Conservation (phyloP, 2,797 vertebrate species). For the Eospalax fontanierii region DNA sequence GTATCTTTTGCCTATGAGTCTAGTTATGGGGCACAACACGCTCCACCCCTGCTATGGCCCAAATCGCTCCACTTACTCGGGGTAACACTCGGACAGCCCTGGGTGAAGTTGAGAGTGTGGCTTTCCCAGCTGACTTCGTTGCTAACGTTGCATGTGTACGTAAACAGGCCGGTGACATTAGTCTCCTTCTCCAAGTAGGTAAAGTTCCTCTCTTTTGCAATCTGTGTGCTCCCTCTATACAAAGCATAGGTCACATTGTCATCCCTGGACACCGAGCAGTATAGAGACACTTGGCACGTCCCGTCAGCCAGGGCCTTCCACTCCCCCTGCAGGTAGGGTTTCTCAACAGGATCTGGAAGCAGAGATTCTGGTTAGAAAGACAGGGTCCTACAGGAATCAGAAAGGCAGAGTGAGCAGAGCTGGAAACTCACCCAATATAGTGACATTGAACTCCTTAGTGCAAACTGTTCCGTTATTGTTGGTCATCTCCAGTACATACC, state of each 20-base stretch:
- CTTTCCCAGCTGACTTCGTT: conserved; percentile 58
- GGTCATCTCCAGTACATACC: neutral
- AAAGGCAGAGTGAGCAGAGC: neutral
- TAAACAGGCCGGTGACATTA: accelerated
- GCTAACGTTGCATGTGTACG: conserved; percentile 69
- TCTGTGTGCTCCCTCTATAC: conserved; percentile 19
- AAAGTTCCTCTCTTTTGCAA: accelerated
- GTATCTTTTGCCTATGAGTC: neutral
- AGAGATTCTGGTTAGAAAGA: conserved; percentile 66
- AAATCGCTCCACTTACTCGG: conserved; percentile 12
- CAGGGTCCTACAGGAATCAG: neutral
- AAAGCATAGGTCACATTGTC: conserved; percentile 62
- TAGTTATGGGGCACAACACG: neutral
- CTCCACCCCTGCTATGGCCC: neutral
- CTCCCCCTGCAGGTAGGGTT: accelerated
- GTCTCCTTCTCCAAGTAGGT: neutral
- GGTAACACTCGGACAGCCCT: neutral
- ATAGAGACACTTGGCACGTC: conserved; percentile 63
- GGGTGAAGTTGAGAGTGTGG: neutral
- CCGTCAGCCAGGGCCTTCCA: neutral
- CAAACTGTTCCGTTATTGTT: accelerated
- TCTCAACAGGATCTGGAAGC: conserved; percentile 69
- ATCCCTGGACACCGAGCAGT: conserved; percentile 11
- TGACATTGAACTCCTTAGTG: accelerated
- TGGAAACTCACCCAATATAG: conserved; percentile 74